Conservation (phyloP, 2,888 invertebrate genomes). For the Brachypalpus laphriformis region DNA sequence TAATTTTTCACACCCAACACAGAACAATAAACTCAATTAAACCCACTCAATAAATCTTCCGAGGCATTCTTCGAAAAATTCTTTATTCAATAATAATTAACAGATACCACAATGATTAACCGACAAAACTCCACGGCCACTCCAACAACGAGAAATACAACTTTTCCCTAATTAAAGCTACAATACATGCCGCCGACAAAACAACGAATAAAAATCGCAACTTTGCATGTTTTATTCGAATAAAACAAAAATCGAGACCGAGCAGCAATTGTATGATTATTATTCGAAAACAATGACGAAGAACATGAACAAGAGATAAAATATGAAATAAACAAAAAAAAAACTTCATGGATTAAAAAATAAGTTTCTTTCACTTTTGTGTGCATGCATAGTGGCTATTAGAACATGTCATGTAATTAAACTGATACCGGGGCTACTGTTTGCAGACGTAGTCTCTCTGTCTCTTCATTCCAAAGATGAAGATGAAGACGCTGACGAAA, state of each 20-base stretch:
- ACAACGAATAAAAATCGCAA: not conserved
- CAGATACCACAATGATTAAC: slow-evolving; percentile 37
- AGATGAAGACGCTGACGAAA: slow-evolving; percentile 42
- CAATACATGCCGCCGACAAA: too few relatives aligned
- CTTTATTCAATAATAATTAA: slow-evolving; percentile 38
- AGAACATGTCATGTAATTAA: slow-evolving; percentile 53
- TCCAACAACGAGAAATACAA: not conserved
- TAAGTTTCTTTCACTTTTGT: not conserved
- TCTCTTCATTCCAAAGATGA: slow-evolving; percentile 4
- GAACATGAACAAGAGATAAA: slow-evolving; percentile 25
- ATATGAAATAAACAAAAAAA: not conserved
- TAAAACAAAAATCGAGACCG: not conserved
- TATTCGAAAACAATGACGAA: slow-evolving; percentile 35
- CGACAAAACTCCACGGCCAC: not conserved
- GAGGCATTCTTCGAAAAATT: not conserved
- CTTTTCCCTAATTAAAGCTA: slow-evolving; percentile 14
- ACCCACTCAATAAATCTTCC: slow-evolving; percentile 14
- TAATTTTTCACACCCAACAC: not conserved
- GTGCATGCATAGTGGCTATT: slow-evolving; percentile 49
- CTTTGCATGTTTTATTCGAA: slow-evolving; percentile 38
- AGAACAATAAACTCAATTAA: slow-evolving; percentile 25
- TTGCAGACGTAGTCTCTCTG: not conserved
- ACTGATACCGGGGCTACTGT: slow-evolving; percentile 34
- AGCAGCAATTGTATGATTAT: slow-evolving; percentile 10
- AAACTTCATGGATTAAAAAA: not conserved